These are phyloP conservation scores for Adrianichthys oophorus DNA, from an alignment of 2,797 vertebrate species.

Conservation along the genomic window DNA sequence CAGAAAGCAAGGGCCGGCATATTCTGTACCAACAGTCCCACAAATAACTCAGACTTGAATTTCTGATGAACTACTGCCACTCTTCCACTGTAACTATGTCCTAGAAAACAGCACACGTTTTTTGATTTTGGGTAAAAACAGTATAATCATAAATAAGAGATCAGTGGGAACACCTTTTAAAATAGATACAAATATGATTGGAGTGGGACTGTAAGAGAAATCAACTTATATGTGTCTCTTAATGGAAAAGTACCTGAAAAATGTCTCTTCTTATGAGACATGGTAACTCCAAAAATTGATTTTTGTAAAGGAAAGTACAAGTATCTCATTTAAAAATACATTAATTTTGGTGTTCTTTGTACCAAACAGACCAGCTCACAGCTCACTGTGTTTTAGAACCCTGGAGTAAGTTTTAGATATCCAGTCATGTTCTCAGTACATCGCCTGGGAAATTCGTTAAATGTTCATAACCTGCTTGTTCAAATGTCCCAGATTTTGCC, in stretches of 20 bases:
- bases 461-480: conserved; percentile 68
- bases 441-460: conserved; percentile 74
- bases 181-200: too few species aligned
- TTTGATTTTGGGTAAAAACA: too few species aligned
- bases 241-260: background rate
- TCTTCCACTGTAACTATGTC: too few species aligned
- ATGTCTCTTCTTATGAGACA: background rate
- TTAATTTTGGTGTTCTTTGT: conserved; percentile 46
- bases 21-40: too few species aligned
- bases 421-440: conserved; percentile 63
- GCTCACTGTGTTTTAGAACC: conserved; percentile 56
- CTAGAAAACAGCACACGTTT: too few species aligned
- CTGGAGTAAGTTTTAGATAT: conserved; percentile 56
- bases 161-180: too few species aligned
- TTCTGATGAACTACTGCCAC: too few species aligned
- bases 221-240: too few species aligned
- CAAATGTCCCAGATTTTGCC: conserved; percentile 72
- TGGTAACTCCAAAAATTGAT: background rate
- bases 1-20: too few species aligned
- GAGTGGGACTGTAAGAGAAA: too few species aligned
- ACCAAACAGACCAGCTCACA: conserved; percentile 42
- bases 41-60: too few species aligned
- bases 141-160: too few species aligned
- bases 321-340: conserved; percentile 39
- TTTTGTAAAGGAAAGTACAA: conserved; percentile 46